Evolutionary conservation across 2,113 vertebrate genomes (phyloP).

Genomic region (Ardeotis arabs): DNA sequence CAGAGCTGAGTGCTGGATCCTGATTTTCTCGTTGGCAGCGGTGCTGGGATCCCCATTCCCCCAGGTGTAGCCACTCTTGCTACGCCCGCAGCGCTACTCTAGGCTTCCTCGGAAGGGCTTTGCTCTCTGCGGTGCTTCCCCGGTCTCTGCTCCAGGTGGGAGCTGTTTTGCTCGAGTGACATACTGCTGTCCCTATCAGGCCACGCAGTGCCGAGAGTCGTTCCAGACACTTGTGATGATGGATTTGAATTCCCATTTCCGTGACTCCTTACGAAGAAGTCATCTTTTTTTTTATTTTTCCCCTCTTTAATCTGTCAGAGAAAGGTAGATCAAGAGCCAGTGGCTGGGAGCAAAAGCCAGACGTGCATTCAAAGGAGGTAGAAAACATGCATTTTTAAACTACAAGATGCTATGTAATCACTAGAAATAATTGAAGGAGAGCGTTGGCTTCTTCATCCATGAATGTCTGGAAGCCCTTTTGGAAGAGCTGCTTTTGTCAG

Average conservation of each 20-base stretch:
- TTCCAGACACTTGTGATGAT: neutral
- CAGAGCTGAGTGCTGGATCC: neutral
- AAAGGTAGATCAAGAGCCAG: neutral
- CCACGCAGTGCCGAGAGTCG: accelerated
- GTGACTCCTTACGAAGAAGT: neutral
- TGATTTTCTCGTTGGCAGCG: neutral
- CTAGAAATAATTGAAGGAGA: neutral
- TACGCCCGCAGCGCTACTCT: accelerated
- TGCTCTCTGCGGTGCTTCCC: neutral
- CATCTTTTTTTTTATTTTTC: neutral
- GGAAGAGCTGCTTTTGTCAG: conserved; percentile 38
- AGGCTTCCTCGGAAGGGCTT: neutral
- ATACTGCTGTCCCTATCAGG: accelerated
- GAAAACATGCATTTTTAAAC: neutral
- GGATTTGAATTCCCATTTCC: neutral
- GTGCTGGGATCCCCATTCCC: neutral
- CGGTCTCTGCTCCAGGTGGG: neutral
- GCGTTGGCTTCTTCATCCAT: neutral
- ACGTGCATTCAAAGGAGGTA: neutral
- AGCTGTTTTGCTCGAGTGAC: neutral
- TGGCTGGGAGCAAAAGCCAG: neutral
- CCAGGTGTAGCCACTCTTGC: neutral
- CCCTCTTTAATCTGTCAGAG: neutral
- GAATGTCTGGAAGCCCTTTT: conserved; percentile 13
- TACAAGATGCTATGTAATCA: neutral